Conservation (phyloP, 2,113 vertebrate genomes). For the Xenopus borealis region DNA sequence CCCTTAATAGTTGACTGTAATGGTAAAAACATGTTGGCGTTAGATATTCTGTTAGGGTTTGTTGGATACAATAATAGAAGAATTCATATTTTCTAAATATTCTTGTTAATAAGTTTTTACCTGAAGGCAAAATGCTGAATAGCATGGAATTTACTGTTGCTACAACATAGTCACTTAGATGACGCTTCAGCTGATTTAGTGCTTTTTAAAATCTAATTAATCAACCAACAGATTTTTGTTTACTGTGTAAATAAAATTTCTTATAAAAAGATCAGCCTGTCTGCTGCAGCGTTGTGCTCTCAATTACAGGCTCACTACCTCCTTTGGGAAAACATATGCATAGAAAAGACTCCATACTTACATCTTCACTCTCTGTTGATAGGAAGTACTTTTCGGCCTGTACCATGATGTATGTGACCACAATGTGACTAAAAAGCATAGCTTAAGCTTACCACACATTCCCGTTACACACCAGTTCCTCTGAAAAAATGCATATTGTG, state of each 20-base stretch:
- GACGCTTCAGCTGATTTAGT: neutral
- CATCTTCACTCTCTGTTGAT: neutral
- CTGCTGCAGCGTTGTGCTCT: neutral
- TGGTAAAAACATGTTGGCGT: too few species aligned
- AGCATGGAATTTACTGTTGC: neutral
- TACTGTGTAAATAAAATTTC: constrained; percentile 3
- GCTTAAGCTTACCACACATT: neutral
- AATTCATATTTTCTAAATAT: neutral
- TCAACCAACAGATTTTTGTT: constrained; percentile 1
- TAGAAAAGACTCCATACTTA: neutral
- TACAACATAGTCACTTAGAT: neutral
- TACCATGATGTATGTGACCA: neutral
- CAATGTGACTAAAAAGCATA: neutral
- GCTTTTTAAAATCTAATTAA: neutral
- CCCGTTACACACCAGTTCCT: neutral
- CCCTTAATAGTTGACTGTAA: too few species aligned
- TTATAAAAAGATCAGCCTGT: neutral
- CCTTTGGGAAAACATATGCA: neutral
- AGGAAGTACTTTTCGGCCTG: neutral
- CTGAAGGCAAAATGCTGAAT: constrained; percentile 1
- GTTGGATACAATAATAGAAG: neutral
- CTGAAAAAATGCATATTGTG: neutral
- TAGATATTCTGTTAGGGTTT: too few species aligned
- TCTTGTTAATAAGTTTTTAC: neutral
- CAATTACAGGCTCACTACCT: neutral